Evolutionary conservation across 2,888 invertebrate species (phyloP).

Genomic region (Malacosoma neustria): DNA sequence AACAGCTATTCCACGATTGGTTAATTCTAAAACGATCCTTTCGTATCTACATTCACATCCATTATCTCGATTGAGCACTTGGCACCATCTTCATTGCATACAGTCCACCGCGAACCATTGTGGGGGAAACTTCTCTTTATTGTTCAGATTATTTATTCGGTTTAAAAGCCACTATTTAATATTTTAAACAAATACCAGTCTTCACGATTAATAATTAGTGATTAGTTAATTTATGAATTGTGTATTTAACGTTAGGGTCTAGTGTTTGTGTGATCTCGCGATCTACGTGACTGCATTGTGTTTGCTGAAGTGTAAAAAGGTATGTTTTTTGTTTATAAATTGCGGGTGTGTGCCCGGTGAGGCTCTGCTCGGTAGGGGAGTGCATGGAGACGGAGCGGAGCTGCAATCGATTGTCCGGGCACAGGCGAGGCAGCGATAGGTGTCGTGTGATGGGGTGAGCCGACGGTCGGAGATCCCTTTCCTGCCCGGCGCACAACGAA

Average conservation of each 20-base stretch:
- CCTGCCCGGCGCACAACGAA: conserved; percentile 25
- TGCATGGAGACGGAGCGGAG: conserved; percentile 12
- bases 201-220: conserved; percentile 37
- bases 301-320: conserved; percentile 61
- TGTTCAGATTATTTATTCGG: conserved; percentile 31
- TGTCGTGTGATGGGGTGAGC: conserved; percentile 14
- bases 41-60: conserved; percentile 51
- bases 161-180: conserved; percentile 33
- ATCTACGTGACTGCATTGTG: conserved; percentile 60
- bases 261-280: conserved; percentile 63
- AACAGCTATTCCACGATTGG: conserved; percentile 33
- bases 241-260: conserved; percentile 28
- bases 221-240: conserved; percentile 49
- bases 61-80: conserved; percentile 35
- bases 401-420: conserved; percentile 62
- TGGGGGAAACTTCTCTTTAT: conserved; percentile 37
- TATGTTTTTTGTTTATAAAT: conserved; percentile 50
- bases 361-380: conserved; percentile 44
- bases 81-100: conserved; percentile 55
- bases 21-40: conserved; percentile 31
- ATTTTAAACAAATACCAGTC: conserved; percentile 24
- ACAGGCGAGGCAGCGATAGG: conserved; percentile 21
- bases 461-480: conserved; percentile 23
- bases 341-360: conserved; percentile 33
- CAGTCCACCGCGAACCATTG: conserved; percentile 65